Base-by-base conservation (phyloP, 2,888 invertebrate species). In the Tillus elongatus region DNA sequence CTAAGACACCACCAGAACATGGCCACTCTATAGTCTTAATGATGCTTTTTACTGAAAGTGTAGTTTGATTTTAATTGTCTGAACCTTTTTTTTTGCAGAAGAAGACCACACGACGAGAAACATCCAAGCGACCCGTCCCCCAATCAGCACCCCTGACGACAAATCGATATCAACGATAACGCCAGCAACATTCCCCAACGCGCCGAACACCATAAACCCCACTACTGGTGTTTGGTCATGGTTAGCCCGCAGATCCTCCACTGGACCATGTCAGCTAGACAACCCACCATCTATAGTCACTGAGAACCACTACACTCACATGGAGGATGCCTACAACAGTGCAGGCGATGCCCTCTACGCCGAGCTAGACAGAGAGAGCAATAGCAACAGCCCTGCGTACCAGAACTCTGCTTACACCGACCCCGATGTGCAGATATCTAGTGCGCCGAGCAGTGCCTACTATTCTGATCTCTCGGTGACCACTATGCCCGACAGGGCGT, bases 401-500 rank as follows among this genome's bases (percentile, higher is more conserved):
- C 80, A 80, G 56, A 82, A 81, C 61, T 78, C 79, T 11, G 81
- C 75, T 13, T 81, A 79, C 60, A 66, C 67, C 4, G 72, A 73
- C 46, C 71, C 70, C 8, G 73, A 74, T 35, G 69, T 74, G 14
- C 75, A 74, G 30, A 65, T 67, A 30, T 73, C 74, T 15, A 75
- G 74, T 41, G 79, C 79, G 4, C 79, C 79, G n/a, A 80, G 79
- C 56, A 80, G 80, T 63, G 81, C 81, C 14, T 82, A 82, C 59
- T 82, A 82, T 59, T 79, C 79, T 39, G 81, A 82, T 61, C 66
- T 82, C 37, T 76, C 75, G 10, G 69, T 72, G 11, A 71, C 70
- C 4, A 68, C 71, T 41, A 66, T 69, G 13, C 58, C 61, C 2
- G 75, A 75, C 47, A 58, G 75, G 39, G 73, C 74, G 28, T 77